Percentiles rank a stretch among this genome's conserved stretches.
phyloP scores from a whole-genome alignment of 2,113 vertebrate genomes.

The Sterrhoptilus dennistouni region DNA sequence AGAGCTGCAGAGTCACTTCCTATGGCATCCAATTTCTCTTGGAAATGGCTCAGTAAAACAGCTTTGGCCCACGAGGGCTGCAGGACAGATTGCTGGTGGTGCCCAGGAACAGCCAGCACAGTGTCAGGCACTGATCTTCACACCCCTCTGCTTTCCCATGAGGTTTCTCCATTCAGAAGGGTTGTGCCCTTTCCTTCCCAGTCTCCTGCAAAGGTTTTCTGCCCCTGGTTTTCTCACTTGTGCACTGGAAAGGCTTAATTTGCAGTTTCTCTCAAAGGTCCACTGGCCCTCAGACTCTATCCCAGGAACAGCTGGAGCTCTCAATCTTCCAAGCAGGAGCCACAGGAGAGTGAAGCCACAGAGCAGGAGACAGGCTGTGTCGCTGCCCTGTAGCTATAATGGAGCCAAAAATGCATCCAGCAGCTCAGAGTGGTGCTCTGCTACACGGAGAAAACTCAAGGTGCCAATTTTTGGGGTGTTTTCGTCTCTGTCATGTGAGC shows the following conservation, averaged over 20 bases:
- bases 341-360: not conserved
- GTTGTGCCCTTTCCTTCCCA: not conserved
- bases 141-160: not conserved
- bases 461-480: not conserved
- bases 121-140: not conserved
- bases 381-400: not conserved
- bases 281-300: not conserved
- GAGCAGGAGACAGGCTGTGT: not conserved
- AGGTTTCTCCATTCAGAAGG: not conserved
- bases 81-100: not conserved
- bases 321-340: not conserved
- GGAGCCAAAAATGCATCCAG: not conserved
- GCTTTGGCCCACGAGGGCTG: not conserved
- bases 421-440: not conserved
- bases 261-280: fast-evolving
- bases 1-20: not conserved
- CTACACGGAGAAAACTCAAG: not conserved
- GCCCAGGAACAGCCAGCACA: not conserved
- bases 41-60: not conserved
- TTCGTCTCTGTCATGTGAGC: not conserved
- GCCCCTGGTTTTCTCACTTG: fast-evolving
- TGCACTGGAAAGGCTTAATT: not conserved
- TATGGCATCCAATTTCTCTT: not conserved
- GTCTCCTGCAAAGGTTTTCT: not conserved
- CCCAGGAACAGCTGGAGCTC: not conserved